A percentile compares a stretch with the other conserved stretches of the same genome.
These are phyloP conservation scores for Danio albolineatus DNA, from an alignment of 2,797 vertebrate genomes.

Conservation along the genomic window DNA sequence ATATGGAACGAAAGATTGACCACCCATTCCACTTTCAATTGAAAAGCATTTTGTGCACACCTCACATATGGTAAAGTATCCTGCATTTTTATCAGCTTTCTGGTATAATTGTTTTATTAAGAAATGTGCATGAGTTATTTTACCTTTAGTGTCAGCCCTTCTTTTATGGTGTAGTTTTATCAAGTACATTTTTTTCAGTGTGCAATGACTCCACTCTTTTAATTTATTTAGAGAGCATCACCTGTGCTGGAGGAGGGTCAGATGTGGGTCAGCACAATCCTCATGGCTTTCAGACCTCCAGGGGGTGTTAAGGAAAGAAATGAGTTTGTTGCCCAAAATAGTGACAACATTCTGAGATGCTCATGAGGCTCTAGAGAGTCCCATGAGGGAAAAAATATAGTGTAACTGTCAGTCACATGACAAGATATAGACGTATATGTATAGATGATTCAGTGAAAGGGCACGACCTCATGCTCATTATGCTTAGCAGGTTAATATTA, in stretches of 20 bases:
- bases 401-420: conserved; percentile 17
- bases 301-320: conserved; percentile 22
- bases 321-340: conserved; percentile 21
- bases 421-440: neutral
- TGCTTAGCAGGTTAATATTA: conserved; percentile 2
- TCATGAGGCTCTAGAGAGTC: conserved; percentile 4
- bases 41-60: too few relatives aligned
- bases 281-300: conserved; percentile 26
- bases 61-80: too few relatives aligned
- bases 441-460: conserved; percentile 3
- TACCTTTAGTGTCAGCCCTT: too few relatives aligned
- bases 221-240: conserved; percentile 40
- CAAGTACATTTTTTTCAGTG: too few relatives aligned
- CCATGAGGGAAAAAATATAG: neutral
- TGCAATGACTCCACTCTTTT: neutral
- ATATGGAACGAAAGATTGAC: too few relatives aligned
- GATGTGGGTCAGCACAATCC: conserved; percentile 17
- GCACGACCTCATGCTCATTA: conserved; percentile 12
- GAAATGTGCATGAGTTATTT: too few relatives aligned
- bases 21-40: too few relatives aligned
- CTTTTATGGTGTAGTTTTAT: too few relatives aligned
- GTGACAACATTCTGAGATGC: neutral
- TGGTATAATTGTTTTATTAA: too few relatives aligned
- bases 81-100: too few relatives aligned
- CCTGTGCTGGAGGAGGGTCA: conserved; percentile 34